These are phyloP conservation scores for Drosophila putrida DNA, from an alignment of 2,888 invertebrate genomes.

Conservation along the genomic window DNA sequence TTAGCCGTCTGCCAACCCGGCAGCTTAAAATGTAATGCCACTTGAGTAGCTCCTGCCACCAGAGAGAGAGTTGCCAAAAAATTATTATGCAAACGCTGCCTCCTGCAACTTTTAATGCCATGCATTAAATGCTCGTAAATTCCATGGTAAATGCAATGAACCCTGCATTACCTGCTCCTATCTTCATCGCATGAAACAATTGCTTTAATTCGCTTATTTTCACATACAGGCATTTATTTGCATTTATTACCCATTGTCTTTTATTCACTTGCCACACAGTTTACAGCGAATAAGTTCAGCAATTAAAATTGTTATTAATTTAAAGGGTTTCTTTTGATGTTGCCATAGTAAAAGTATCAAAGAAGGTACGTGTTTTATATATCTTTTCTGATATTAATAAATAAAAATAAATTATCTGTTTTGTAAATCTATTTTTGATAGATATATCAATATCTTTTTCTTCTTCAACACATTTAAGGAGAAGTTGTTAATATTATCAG, in stretches of 20 bases:
- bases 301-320: not conserved
- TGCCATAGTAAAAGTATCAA: not conserved
- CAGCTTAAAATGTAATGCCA: slow-evolving; percentile 62
- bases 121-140: slow-evolving; percentile 69
- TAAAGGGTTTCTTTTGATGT: not conserved
- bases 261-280: not conserved
- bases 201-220: not conserved
- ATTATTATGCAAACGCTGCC: slow-evolving; percentile 59
- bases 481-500: too few species aligned
- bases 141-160: slow-evolving; percentile 53
- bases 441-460: not conserved
- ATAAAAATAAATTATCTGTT: not conserved
- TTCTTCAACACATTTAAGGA: too few species aligned
- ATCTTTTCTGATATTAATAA: too few species aligned
- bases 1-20: slow-evolving; percentile 12
- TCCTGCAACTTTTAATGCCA: slow-evolving; percentile 66
- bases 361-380: too few species aligned
- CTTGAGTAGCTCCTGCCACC: slow-evolving; percentile 26
- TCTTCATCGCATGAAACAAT: not conserved
- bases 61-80: slow-evolving; percentile 39
- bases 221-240: slow-evolving; percentile 1
- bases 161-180: slow-evolving; percentile 1
- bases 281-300: not conserved
- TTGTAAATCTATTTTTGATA: not conserved
- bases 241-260: not conserved